Evolutionary conservation across 2,113 vertebrate species (phyloP).

Genomic region (Labeo catla): DNA sequence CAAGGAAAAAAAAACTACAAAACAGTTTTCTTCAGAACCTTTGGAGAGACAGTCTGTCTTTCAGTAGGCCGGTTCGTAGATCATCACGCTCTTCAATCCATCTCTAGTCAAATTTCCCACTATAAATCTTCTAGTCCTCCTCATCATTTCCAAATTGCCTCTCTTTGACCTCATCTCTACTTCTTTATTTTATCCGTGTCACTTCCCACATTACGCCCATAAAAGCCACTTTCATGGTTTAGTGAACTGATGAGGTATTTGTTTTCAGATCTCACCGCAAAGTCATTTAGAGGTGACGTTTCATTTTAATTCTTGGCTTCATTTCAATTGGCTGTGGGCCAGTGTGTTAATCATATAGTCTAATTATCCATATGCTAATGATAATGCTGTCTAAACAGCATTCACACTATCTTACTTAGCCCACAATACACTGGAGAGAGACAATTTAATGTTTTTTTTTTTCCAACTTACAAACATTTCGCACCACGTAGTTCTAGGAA

Average conservation of each 20-base stretch:
- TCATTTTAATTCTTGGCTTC: neutral
- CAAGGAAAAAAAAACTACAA: neutral
- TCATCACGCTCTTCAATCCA: neutral
- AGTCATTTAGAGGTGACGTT: neutral
- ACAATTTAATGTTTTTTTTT: too few relatives aligned
- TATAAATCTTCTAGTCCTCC: neutral
- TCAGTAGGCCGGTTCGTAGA: neutral
- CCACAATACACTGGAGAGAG: neutral
- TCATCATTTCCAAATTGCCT: neutral
- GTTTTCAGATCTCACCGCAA: neutral
- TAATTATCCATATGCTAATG: neutral
- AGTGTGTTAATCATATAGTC: neutral
- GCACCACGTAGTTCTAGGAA: too few relatives aligned
- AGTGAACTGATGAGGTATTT: constrained; percentile 20
- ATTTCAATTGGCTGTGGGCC: constrained; percentile 1
- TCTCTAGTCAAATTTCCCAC: neutral
- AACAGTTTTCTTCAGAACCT: neutral
- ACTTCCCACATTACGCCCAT: constrained; percentile 7
- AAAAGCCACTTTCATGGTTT: constrained; percentile 14
- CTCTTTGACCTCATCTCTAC: neutral
- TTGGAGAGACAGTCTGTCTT: neutral
- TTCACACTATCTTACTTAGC: neutral
- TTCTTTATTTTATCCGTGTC: neutral
- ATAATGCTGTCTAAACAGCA: neutral
- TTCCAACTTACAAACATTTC: too few relatives aligned